Conservation (phyloP, 1,140 invertebrate genomes). For the Drosophila tristis region DNA sequence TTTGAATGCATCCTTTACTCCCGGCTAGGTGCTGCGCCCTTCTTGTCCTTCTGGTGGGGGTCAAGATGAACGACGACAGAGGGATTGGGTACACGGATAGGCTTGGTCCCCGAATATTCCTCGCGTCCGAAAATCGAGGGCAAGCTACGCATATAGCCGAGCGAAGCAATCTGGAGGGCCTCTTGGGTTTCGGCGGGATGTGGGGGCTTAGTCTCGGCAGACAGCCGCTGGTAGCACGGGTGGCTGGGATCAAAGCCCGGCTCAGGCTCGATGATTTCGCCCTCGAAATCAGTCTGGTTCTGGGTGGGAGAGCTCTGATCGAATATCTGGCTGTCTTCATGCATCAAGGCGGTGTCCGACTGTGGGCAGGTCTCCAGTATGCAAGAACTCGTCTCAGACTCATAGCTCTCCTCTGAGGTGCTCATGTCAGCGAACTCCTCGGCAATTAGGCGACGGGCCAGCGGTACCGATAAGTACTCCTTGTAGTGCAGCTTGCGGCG, state of each 20-base stretch:
- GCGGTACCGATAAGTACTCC: slow-evolving; percentile 52
- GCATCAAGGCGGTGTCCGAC: neutral
- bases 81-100: too few species aligned
- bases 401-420: slow-evolving; percentile 6
- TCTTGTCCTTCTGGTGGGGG: too few species aligned
- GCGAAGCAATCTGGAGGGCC: neutral
- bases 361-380: too few species aligned
- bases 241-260: slow-evolving; percentile 45
- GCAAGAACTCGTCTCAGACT: neutral
- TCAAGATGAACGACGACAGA: too few species aligned
- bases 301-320: neutral
- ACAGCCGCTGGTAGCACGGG: slow-evolving; percentile 54
- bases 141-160: neutral
- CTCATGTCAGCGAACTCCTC: slow-evolving; percentile 43
- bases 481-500: slow-evolving; percentile 66
- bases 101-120: too few species aligned
- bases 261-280: slow-evolving; percentile 3
- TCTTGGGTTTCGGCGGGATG: neutral
- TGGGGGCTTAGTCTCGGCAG: slow-evolving; percentile 10
- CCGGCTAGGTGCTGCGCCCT: too few species aligned
- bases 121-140: slow-evolving; percentile 4
- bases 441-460: slow-evolving; percentile 60
- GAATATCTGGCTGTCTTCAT: neutral
- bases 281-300: too few species aligned
- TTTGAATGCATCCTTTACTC: too few species aligned